These are phyloP conservation scores for Romanogobio albipinnatus DNA, from an alignment of 2,113 vertebrate genomes.

Conservation along the genomic window DNA sequence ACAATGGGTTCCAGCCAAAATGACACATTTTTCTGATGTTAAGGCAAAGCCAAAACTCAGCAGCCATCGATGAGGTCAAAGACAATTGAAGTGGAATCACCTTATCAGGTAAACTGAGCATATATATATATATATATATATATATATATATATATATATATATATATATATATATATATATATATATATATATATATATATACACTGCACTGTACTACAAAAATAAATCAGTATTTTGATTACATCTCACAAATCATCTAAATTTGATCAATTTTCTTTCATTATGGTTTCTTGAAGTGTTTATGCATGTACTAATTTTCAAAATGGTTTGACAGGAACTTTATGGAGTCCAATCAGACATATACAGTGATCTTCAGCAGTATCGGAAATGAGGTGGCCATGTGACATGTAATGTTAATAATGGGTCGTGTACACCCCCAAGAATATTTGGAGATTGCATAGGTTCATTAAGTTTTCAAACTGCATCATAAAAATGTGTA, in stretches of 20 bases:
- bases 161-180: too few relatives aligned
- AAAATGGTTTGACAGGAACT: conserved; percentile 67
- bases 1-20: not conserved
- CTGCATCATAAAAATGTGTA: not conserved
- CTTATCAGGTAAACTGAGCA: conserved; percentile 73
- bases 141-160: too few relatives aligned
- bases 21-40: conserved; percentile 3
- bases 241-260: not conserved
- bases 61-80: conserved; percentile 57
- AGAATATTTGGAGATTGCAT: not conserved
- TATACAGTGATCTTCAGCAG: conserved; percentile 74
- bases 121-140: too few relatives aligned
- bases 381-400: conserved; percentile 68
- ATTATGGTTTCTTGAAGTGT: conserved; percentile 40
- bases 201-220: too few relatives aligned
- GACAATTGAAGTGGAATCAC: conserved; percentile 71
- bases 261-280: not conserved
- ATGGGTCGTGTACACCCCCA: not conserved
- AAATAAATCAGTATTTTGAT: not conserved
- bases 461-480: not conserved
- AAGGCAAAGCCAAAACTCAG: conserved; percentile 46
- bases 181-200: too few relatives aligned
- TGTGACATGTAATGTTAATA: not conserved
- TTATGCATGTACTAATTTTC: not conserved
- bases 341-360: conserved; percentile 75